These are phyloP conservation scores for Thermophis baileyi DNA, from an alignment of 2,113 vertebrate genomes.

Conservation along the genomic window DNA sequence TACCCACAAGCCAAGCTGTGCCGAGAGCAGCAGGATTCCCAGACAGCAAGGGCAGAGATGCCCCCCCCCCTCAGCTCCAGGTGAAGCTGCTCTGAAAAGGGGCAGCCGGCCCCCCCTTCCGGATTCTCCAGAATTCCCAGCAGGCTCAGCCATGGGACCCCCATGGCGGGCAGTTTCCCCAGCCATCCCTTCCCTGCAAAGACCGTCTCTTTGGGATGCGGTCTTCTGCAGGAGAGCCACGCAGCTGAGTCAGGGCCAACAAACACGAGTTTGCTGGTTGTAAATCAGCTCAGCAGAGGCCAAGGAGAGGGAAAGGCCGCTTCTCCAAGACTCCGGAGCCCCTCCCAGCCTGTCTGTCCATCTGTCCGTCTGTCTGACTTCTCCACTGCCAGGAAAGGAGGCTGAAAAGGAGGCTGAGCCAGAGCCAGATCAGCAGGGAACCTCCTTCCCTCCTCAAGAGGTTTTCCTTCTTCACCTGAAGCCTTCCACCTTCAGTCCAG, in stretches of 20 bases:
- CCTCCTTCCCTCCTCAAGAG: background rate
- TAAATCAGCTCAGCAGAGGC: conserved; percentile 7
- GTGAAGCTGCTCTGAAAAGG: background rate
- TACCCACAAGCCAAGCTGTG: background rate
- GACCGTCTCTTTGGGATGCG: background rate
- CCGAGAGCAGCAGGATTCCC: background rate
- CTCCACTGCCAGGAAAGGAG: background rate
- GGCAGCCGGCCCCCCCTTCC: background rate
- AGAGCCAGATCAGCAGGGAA: background rate
- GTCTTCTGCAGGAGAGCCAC: background rate
- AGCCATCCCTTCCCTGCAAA: background rate
- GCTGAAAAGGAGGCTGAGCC: background rate
- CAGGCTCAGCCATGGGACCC: background rate
- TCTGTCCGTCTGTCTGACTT: background rate
- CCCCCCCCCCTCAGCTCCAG: too few relatives aligned
- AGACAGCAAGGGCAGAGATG: background rate
- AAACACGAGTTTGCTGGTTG: background rate
- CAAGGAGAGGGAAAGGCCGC: background rate
- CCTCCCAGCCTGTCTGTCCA: background rate
- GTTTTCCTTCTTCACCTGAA: background rate
- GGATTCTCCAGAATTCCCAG: background rate
- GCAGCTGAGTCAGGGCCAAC: background rate
- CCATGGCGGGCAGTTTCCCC: background rate
- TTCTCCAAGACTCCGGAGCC: background rate
- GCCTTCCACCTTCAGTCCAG: background rate